Conservation (phyloP, 2,888 invertebrate genomes). For the Philaethria dido region DNA sequence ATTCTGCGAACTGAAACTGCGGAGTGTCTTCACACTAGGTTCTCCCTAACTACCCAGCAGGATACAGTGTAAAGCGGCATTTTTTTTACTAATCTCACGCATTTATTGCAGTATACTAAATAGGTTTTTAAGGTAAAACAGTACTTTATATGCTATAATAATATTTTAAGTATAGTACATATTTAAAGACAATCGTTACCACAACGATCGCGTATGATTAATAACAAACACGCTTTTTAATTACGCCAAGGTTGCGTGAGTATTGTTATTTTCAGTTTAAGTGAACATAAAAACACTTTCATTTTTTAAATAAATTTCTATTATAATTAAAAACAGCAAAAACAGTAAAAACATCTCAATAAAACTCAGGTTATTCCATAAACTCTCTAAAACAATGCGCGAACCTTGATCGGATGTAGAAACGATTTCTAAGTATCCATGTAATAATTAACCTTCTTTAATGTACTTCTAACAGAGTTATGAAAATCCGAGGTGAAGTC, state of each 20-base stretch:
- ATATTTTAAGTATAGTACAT: too few species aligned
- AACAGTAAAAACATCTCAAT: not conserved
- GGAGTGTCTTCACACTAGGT: too few species aligned
- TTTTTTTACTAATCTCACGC: not conserved
- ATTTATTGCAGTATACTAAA: not conserved
- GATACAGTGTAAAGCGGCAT: too few species aligned
- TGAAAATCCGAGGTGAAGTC: conserved; percentile 48
- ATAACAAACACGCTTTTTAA: too few species aligned
- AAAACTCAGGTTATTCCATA: conserved; percentile 26
- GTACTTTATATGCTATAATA: too few species aligned
- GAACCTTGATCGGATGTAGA: conserved; percentile 48
- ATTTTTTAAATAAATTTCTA: not conserved
- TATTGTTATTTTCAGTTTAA: too few species aligned
- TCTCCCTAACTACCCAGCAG: too few species aligned
- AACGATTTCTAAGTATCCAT: conserved; percentile 44
- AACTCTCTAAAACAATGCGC: conserved; percentile 40
- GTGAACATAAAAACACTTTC: too few species aligned
- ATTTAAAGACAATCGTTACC: too few species aligned
- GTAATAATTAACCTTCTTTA: conserved; percentile 49
- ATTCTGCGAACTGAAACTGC: too few species aligned
- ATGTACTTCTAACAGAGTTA: conserved; percentile 45
- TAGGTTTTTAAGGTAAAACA: not conserved
- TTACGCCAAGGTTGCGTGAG: too few species aligned
- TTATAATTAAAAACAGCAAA: not conserved
- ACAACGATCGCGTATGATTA: too few species aligned